Percentiles rank a stretch among this genome's conserved stretches.
Conservation (phyloP, 2,888 invertebrate genomes). For the Platerodrilus igneus region DNA sequence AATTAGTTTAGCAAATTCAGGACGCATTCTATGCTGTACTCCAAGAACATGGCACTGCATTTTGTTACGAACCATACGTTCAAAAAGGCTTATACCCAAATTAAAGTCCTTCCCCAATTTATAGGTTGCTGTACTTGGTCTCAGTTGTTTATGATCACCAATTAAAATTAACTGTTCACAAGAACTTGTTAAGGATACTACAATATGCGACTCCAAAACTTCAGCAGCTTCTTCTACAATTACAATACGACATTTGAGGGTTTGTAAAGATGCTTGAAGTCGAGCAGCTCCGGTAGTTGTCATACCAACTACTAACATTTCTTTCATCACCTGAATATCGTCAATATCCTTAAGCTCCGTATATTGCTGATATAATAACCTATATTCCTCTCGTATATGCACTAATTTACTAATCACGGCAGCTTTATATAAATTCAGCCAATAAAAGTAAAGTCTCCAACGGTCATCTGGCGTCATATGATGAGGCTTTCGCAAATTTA, state of each 20-base stretch:
- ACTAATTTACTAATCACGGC: slow-evolving; percentile 26
- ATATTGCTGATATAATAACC: slow-evolving; percentile 23
- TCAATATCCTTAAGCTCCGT: slow-evolving; percentile 47
- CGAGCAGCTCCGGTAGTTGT: slow-evolving; percentile 76
- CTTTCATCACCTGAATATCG: slow-evolving; percentile 54
- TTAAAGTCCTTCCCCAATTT: slow-evolving; percentile 61
- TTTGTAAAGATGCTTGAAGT: slow-evolving; percentile 57
- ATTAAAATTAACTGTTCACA: slow-evolving; percentile 82
- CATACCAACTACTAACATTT: slow-evolving; percentile 62
- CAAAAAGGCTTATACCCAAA: slow-evolving; percentile 76
- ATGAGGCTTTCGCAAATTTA: slow-evolving; percentile 30
- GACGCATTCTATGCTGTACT: slow-evolving; percentile 74
- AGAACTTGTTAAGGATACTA: slow-evolving; percentile 65
- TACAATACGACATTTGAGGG: slow-evolving; percentile 61
- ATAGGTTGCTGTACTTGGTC: slow-evolving; percentile 62
- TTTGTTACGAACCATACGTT: slow-evolving; percentile 66
- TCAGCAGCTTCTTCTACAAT: slow-evolving; percentile 88
- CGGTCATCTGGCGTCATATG: slow-evolving; percentile 33
- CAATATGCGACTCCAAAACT: slow-evolving; percentile 79
- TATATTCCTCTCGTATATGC: slow-evolving; percentile 29
- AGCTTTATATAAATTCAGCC: slow-evolving; percentile 32
- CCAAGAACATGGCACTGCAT: slow-evolving; percentile 57
- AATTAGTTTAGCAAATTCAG: slow-evolving; percentile 57
- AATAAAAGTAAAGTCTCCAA: slow-evolving; percentile 42
- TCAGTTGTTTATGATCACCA: slow-evolving; percentile 79